Conservation (phyloP, 2,888 invertebrate species). For the Tenthredo notha region DNA sequence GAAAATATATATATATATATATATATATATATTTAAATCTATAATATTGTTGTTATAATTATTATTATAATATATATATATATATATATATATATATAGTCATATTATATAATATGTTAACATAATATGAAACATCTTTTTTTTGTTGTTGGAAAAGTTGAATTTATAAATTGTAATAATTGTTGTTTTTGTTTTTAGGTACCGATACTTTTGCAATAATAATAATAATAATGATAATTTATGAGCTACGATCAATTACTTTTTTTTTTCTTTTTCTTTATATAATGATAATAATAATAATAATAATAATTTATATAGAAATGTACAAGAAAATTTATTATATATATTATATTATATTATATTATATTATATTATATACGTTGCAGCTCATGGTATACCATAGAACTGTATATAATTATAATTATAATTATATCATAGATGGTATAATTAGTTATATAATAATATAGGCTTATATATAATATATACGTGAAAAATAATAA, state of each 20-base stretch:
- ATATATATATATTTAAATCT: not conserved
- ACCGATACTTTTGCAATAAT: conserved; percentile 5
- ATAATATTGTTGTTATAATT: not conserved
- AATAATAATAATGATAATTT: not conserved
- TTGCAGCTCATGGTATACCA: not conserved
- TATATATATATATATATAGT: not conserved
- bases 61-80: not conserved
- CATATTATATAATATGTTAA: too few relatives aligned
- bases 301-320: conserved; percentile 70
- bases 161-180: not conserved
- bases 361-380: conserved; percentile 8
- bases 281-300: conserved; percentile 52
- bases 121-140: not conserved
- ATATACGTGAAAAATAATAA: conserved; percentile 45
- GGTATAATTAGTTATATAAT: not conserved
- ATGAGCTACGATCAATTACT: not conserved
- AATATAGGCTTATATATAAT: conserved; percentile 58
- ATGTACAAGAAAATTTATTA: conserved; percentile 77
- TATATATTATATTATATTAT: not conserved
- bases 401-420: not conserved
- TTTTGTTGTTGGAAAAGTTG: not conserved
- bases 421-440: conserved; percentile 15
- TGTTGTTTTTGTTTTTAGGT: not conserved
- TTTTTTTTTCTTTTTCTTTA: not conserved
- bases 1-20: not conserved